Percentiles rank a stretch among this genome's conserved stretches.
Conservation (phyloP, 2,888 invertebrate species). For the Ichneumoninae sp. region DNA sequence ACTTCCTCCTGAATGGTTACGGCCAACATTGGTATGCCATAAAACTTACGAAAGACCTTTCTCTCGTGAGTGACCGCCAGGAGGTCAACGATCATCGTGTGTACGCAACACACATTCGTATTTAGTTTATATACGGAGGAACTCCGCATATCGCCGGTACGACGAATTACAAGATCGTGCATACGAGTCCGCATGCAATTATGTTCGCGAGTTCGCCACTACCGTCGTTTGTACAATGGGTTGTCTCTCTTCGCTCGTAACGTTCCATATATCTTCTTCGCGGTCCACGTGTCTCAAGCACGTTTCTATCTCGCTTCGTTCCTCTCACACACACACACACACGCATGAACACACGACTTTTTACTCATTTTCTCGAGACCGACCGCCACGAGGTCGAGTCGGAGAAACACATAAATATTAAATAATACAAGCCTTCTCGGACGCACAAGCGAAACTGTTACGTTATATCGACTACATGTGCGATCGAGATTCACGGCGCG, state of each 20-base stretch:
- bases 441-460: slow-evolving; percentile 15
- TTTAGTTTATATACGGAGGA: slow-evolving; percentile 19
- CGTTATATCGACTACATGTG: slow-evolving; percentile 17
- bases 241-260: neutral
- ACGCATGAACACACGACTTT: neutral
- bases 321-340: slow-evolving; percentile 1
- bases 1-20: slow-evolving; percentile 54
- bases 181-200: slow-evolving; percentile 50
- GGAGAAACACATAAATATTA: slow-evolving; percentile 39
- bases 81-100: slow-evolving; percentile 62
- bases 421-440: slow-evolving; percentile 45
- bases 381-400: slow-evolving; percentile 38
- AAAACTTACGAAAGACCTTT: slow-evolving; percentile 59
- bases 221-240: slow-evolving; percentile 18
- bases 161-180: slow-evolving; percentile 61
- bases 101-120: slow-evolving; percentile 16
- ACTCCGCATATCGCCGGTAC: slow-evolving; percentile 45
- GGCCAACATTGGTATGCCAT: slow-evolving; percentile 26
- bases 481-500: neutral
- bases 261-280: slow-evolving; percentile 4
- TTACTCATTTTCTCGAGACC: slow-evolving; percentile 11
- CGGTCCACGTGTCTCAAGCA: slow-evolving; percentile 59
- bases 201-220: slow-evolving; percentile 26
- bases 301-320: slow-evolving; percentile 40
- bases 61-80: slow-evolving; percentile 63